These are phyloP conservation scores for Phania funesta DNA, from an alignment of 2,888 invertebrate species.

Conservation along the genomic window DNA sequence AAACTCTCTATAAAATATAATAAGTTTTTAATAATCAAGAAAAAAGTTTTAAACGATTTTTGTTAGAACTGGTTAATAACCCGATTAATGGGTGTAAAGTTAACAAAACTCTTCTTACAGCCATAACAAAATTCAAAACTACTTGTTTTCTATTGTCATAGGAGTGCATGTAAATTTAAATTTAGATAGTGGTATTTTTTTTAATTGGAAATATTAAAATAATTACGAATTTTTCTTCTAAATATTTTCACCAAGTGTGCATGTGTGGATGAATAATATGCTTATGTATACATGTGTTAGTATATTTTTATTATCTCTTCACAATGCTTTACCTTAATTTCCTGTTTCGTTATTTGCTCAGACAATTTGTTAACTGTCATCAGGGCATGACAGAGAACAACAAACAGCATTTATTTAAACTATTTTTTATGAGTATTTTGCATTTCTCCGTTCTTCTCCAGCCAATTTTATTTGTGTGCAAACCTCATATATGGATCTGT, in stretches of 20 bases:
- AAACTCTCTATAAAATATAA: no score
- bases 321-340: conserved; percentile 65
- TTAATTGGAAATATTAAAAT: no score
- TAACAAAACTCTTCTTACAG: no score
- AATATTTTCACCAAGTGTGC: background rate
- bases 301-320: conserved; percentile 42
- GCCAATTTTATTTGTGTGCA: conserved; percentile 21
- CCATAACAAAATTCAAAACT: no score
- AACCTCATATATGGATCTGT: conserved; percentile 28
- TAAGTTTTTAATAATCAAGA: no score
- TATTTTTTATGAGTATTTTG: conserved; percentile 24
- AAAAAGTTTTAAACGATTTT: no score
- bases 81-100: no score
- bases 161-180: no score
- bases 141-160: no score
- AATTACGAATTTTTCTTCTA: background rate
- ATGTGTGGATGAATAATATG: background rate
- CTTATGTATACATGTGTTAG: background rate
- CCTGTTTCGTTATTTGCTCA: conserved; percentile 62
- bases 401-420: conserved; percentile 27
- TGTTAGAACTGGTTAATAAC: no score
- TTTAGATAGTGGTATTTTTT: no score
- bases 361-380: conserved; percentile 66
- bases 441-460: background rate
- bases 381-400: conserved; percentile 53